Base-by-base conservation (phyloP, 1,140 invertebrate species). In the Ceratoteleas bidentatus region DNA sequence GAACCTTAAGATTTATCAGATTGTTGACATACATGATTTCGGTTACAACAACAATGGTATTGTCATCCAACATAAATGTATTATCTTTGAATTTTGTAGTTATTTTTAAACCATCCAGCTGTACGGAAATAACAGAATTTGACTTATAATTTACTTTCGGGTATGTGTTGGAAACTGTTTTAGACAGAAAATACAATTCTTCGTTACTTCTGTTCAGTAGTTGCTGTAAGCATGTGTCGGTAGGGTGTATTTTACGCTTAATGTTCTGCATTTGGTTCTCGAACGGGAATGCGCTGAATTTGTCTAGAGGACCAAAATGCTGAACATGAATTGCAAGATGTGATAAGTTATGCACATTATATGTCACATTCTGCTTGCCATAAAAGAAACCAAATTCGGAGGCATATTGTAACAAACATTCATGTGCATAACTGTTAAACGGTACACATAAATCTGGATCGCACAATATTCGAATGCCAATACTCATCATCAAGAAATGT, bases 401-500 rank as follows among this genome's bases (percentile, higher is more conserved):
- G 8, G 47, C 65, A 65, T 57, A 64, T n/a, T 69, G 43, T 5
- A 49, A 0, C 0, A 78, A 34, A 52, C 64, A 78, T 10, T 57
- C 4, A 0, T 78, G 10, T 36, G 75, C 75, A 58, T 13, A 54
- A 10, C 53, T 3, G 49, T 56, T 64, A 3, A 62, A 2, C 15
- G n/a, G 2, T 36, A 45, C 32, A 49, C 54, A 74, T 16, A 64
- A 10, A 5, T 64, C 10, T 40, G 14, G n/a, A 61, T 54, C 36
- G 34, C 69, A 74, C 11, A 84, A 62, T 38, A 85, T 76, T n/a
- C 66, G 16, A 11, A 69, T 45, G 6, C 60, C 65, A 24, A 73
- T 40, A 74, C 74, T 64, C 7, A 81, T 32, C n/a, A 72, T 50
- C 24, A 84, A 47, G 65, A 79, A 85, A 43, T 84, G 78, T 49